Base-by-base conservation (phyloP, 2,797 vertebrate species). In the Orestias chungarensis region DNA sequence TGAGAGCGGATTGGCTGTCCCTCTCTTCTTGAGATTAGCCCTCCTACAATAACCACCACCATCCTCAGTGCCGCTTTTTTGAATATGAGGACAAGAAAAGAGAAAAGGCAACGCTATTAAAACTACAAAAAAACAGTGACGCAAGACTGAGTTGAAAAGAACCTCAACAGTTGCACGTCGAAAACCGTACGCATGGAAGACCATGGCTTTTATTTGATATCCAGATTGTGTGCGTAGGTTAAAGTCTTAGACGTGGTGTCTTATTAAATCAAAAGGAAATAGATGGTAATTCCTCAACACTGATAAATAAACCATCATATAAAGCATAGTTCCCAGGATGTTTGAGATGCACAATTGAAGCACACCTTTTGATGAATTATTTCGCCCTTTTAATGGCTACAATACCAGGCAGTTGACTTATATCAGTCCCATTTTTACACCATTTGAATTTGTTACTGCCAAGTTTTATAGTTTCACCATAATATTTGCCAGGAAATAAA, bases 1-100 rank as follows among this genome's bases (percentile, higher is more conserved):
- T 72, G 66, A 68, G 71, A 79, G 67, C 84, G 81, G 72, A 68
- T 78, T 89, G 87, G 83, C 82, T 89, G n/a, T n/a, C n/a, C n/a
- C 82, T 78, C 78, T 87, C 74, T 76, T 69, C 66, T 74, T 67
- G 74, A 62, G 79, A 79, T 78, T 71, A 74, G 72, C 65, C n/a
- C n/a, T n/a, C n/a, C n/a, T n/a, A n/a, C n/a, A n/a, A n/a, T n/a
- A n/a, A n/a, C n/a, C n/a, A n/a, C n/a, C 84, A 62, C 72, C 70
- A 67, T 71, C 74, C 76, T 78, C 75, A 64, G 66, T 68, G 64
- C 73, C 66, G 71, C 74, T 75, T 74, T 69, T 74, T 73, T 77
- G 61, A 85, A 73, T n/a, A n/a, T n/a, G n/a, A 75, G 75, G 69
- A 61, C 40, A 78, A 65, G 55, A 42, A 79, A 61, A 77, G 78